Evolutionary conservation across 1,140 invertebrate genomes (phyloP), one percentile per base, ranked within the genome.

Genomic region (Eufriesea mexicana): DNA sequence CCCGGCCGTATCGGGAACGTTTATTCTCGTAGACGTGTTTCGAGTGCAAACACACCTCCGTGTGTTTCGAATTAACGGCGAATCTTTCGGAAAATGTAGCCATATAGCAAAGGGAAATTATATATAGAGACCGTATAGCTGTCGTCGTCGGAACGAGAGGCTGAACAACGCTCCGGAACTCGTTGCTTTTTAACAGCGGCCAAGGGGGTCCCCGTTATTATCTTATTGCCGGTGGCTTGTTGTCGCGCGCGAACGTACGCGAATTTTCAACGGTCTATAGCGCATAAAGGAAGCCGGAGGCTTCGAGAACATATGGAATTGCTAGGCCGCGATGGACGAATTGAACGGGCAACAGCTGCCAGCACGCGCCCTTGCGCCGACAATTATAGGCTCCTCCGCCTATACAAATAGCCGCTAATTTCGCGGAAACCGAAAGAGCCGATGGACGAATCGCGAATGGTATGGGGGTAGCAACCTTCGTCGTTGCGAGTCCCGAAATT

Each of bases 241-340:
- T 66, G 79, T 82, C 71, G 79, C 61, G 47, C 45, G 83, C 79
- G 66, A 82, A 82, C 70, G 47, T 64, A 71, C 72, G 73, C 35
- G 79, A 76, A 84, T 72, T 82, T 76, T 84, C 83, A 75, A 81
- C 83, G 79, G 79, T 71, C 73, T 62, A 25, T 23, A 51, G 6
- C 47, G 59, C 67, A 61, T 75, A 82, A 84, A 81, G 67, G 61
- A 57, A 57, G 8, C 35, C 35, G 35, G 47, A 25, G 71, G n/a
- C 62, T 76, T 51, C 66, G 59, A 61, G 71, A 84, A 62, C 83
- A 81, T 76, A 82, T 74, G 79, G 83, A 82, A 82, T 84, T 71
- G 62, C 51, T 42, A n/a, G 42, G 35, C 18, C 18, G 51, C 72
- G 79, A 78, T 59, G 71, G 57, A 49, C 72, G 79, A 84, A 84